Evolutionary conservation across 2,888 invertebrate species (phyloP), one percentile per base, ranked within the genome.

Genomic region (Thera obeliscata): DNA sequence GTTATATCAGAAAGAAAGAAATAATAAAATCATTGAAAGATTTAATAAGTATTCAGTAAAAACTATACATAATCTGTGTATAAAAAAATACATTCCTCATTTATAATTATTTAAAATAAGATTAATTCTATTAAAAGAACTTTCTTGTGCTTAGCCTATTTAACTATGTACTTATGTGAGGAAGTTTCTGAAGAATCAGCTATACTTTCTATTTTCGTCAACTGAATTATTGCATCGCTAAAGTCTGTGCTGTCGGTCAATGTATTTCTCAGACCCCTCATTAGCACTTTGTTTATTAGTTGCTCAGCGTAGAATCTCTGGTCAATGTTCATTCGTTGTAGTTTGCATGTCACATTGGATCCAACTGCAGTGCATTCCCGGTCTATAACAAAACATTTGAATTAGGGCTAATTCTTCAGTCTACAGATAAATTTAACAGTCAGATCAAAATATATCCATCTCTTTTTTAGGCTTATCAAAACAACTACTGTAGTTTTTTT

Each of bases 201-300:
- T n/a, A 54, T 46, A 55, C 55, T 49, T 49, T 58, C 58, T 2
- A 58, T 33, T 41, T 61, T 52, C 6, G 50, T 52, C 38, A 43
- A 50, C 56, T 33, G 64, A 61, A 74, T 43, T 55, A 64, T 12
- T 9, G 73, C 71, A 62, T 81, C 79, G 38, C 78, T 78, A 50
- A 84, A 75, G 49, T 84, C 81, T 0, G 80, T 83, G 9, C 78
- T 76, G 38, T 81, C 81, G 8, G 79, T 75, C 54, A 85, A 75
- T 64, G 73, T 74, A 41, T 76, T 80, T 55, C 76, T 77, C 12
- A 85, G 66, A 33, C 84, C 85, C 38, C 74, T 71, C 56, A 83
- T 79, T 6, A 85, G 67, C 7, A 85, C 83, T 78, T 83, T 85
- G 64, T 83, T 83, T 49, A 85, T 81, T 22, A 85, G 66, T 35